Evolutionary conservation across 37 sponge, comb jelly and placozoan genomes (phyloP), one percentile per base, ranked within the genome.

Genomic region (Eunapius fragilis): DNA sequence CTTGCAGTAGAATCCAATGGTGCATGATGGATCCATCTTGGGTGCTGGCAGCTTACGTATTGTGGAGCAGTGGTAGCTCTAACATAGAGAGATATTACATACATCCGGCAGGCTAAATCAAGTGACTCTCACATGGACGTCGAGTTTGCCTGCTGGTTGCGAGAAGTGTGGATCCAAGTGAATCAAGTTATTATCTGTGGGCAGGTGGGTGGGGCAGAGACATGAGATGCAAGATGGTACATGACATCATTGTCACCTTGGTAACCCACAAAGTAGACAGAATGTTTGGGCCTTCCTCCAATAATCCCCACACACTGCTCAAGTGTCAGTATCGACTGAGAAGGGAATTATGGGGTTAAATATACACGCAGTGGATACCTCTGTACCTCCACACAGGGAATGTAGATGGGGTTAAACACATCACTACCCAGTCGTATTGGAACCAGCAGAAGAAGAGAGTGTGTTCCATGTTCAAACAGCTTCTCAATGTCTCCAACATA

Each of bases 21-120:
- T 93, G 38, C 96, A 96, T 75, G 99, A 98, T 2, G 99, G 99
- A 77, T 98, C 99, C 92, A 98, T 96, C 47, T 91, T 95, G 34
- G 80, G 68, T 31, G 92, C 89, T 3, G 96, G 23, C 72, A 98
- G 84, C 68, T 92, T 96, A 31, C 90, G 89, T 17, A 97, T 97
- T 49, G 88, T 79, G 32, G 31, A 36, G 72, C 97, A 98, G 73
- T 97, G 95, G 74, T 93, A 98, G 30, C 96, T 81, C 97, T 96
- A 77, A 19, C 9, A 1, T 19, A 2, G 58, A 19, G 6, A 72
- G 25, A 41, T 48, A 72, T 32, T 26, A 58, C 13, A 14, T 14
- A 68, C 30, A 30, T 13, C 6, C 24, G 75, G 24, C 31, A 49
- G 75, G 10, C 24, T 12, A 32, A n/a, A 32, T 2, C 17, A 14